Conservation (phyloP, 2,113 vertebrate species). For the Oxyura jamaicensis region DNA sequence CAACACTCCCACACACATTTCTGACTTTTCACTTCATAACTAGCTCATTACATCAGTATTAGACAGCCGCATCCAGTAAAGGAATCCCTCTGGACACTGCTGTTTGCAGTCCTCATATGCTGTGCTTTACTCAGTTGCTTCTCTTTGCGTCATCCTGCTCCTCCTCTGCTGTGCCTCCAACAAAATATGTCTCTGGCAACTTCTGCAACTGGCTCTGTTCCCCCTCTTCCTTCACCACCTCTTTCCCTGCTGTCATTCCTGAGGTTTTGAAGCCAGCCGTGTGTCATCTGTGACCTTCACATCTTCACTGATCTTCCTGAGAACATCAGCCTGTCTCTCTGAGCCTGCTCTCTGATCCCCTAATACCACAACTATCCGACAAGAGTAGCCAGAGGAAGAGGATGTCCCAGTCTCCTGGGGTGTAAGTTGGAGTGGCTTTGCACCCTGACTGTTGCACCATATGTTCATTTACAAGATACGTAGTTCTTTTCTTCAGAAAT, state of each 20-base stretch:
- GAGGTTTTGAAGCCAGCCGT: conserved; percentile 51
- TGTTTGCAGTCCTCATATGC: neutral
- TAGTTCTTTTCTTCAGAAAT: neutral
- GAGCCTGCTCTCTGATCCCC: neutral
- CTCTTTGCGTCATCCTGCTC: neutral
- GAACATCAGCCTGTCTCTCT: neutral
- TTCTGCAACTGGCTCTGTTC: conserved; percentile 8
- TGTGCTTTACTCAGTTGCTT: neutral
- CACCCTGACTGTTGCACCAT: neutral
- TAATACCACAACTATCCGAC: neutral
- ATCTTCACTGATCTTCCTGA: conserved; percentile 41
- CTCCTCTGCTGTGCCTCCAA: conserved; percentile 24
- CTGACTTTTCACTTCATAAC: neutral
- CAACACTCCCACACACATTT: conserved; percentile 9
- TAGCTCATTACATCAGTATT: conserved; percentile 4
- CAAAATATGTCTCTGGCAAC: conserved; percentile 22
- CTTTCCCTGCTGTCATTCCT: conserved; percentile 49
- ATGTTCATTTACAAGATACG: neutral
- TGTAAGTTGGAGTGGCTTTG: neutral
- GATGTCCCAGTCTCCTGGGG: neutral
- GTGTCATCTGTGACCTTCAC: conserved; percentile 42
- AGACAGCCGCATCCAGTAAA: neutral
- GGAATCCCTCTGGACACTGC: neutral
- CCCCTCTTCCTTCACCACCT: conserved; percentile 25
- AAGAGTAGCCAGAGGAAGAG: neutral